These are phyloP conservation scores for Hoplostethus mediterraneus DNA, from an alignment of 2,797 vertebrate species.

Conservation along the genomic window DNA sequence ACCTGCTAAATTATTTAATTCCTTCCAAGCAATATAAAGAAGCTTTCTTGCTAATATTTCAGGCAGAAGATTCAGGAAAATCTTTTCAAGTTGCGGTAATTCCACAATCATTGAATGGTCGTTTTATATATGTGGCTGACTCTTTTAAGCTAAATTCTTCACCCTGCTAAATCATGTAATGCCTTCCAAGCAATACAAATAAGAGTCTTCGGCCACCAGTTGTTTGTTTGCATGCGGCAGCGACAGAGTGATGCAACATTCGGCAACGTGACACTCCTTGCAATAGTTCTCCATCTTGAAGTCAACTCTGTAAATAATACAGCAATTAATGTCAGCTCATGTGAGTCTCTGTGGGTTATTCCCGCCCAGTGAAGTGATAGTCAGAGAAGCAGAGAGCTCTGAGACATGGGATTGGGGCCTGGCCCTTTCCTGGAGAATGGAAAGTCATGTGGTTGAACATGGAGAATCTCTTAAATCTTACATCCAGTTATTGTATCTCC, in stretches of 20 bases:
- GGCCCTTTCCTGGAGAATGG: not conserved
- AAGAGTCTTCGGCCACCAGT: not conserved
- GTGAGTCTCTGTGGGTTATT: constrained; percentile 8
- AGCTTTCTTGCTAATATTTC: constrained; percentile 5
- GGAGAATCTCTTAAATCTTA: not conserved
- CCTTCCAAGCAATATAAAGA: constrained; percentile 24
- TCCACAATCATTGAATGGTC: constrained; percentile 9
- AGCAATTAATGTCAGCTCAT: constrained; percentile 18
- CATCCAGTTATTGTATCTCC: not conserved
- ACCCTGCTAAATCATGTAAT: constrained; percentile 22
- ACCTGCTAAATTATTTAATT: constrained; percentile 46
- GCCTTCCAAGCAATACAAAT: not conserved
- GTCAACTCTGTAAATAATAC: constrained; percentile 42
- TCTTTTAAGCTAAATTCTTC: constrained; percentile 3
- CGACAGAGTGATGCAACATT: constrained; percentile 50
- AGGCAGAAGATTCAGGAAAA: not conserved
- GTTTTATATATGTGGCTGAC: not conserved
- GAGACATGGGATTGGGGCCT: not conserved
- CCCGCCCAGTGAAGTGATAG: not conserved
- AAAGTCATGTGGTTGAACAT: not conserved
- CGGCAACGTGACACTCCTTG: constrained; percentile 28
- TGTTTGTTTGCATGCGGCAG: constrained; percentile 2
- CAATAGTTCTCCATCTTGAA: constrained; percentile 22
- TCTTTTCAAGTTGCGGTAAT: not conserved
- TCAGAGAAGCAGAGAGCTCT: not conserved